Base-by-base conservation (phyloP, 2,797 vertebrate species). In the Chelon labrosus region DNA sequence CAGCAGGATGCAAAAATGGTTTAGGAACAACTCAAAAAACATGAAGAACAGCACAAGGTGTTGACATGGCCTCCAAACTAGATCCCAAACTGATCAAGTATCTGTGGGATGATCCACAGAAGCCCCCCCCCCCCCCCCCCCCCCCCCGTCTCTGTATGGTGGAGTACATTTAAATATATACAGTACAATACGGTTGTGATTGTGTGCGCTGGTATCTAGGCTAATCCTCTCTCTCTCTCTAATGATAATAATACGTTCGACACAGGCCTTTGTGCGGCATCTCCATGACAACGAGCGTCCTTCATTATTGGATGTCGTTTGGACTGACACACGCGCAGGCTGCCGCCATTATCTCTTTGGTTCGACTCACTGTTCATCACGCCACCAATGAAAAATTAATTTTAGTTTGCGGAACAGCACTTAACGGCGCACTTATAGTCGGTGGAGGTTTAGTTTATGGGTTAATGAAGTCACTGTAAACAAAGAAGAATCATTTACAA, bases 231-330 rank as follows among this genome's bases (percentile, higher is more conserved):
- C 22, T 22, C 49, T 70, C 61, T 57, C 68, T 81, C 46, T 65
- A 68, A 80, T 77, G 66, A 65, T 59, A 75, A 79, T 80, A 59
- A 74, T 65, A 73, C 39, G 52, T 80, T 75, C 35, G 6, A 74
- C 63, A 67, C 70, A 47, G 60, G 61, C 67, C 53, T 86, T 88
- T 88, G 78, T 59, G 10, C 70, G 25, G 50, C 42, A 69, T 89
- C 16, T 49, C 85, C 78, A 85, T 84, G 80, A 82, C 44, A 77
- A 88, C 16, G 6, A 79, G 70, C 68, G 73, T 84, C 51, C 44
- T 46, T 47, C 67, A 65, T 83, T 58, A 75, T 54, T 72, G 69
- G 67, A 63, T 83, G 75, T 77, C 56, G 61, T 65, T 70, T 56
- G 59, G 77, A 74, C 69, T 10, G 52, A 79, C 73, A 42, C 14